Evolutionary conservation across 2,888 invertebrate species (phyloP).

Genomic region (Epicampocera succincta): DNA sequence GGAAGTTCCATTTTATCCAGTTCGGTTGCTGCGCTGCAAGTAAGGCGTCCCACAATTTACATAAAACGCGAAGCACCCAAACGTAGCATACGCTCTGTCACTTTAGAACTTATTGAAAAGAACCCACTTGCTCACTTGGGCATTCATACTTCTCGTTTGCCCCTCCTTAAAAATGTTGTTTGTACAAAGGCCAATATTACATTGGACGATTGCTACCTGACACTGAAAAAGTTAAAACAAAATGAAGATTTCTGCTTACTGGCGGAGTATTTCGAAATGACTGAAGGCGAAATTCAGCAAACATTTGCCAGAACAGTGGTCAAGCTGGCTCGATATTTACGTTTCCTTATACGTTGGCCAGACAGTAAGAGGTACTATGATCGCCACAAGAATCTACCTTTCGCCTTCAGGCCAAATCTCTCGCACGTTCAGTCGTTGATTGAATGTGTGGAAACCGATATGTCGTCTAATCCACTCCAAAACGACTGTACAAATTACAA

Average conservation of each 20-base stretch:
- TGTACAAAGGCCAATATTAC: conserved; percentile 77
- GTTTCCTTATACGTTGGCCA: conserved; percentile 79
- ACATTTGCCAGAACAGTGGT: conserved; percentile 77
- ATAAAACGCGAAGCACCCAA: conserved; percentile 78
- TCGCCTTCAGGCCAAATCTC: conserved; percentile 78
- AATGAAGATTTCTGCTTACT: conserved; percentile 79
- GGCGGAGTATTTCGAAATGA: conserved; percentile 79
- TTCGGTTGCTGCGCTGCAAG: conserved; percentile 66
- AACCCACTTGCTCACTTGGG: conserved; percentile 78
- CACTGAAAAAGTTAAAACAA: conserved; percentile 78
- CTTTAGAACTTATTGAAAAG: conserved; percentile 78
- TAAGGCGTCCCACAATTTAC: conserved; percentile 77
- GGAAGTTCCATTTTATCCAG: conserved; percentile 67
- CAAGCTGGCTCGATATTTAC: conserved; percentile 77
- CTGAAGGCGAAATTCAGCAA: conserved; percentile 77
- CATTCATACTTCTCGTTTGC: conserved; percentile 74
- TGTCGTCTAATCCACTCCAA: conserved; percentile 74
- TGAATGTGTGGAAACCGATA: conserved; percentile 80
- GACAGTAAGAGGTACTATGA: conserved; percentile 79
- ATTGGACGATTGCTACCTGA: conserved; percentile 78
- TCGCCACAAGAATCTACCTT: conserved; percentile 79
- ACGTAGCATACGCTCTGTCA: conserved; percentile 78
- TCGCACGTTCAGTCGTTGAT: conserved; percentile 80
- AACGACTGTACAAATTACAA: conserved; percentile 79
- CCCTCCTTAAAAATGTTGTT: conserved; percentile 77